Percentiles rank a stretch among this genome's conserved stretches.
Conservation (phyloP, 2,113 vertebrate species). For the Phylloscopus whistleri region DNA sequence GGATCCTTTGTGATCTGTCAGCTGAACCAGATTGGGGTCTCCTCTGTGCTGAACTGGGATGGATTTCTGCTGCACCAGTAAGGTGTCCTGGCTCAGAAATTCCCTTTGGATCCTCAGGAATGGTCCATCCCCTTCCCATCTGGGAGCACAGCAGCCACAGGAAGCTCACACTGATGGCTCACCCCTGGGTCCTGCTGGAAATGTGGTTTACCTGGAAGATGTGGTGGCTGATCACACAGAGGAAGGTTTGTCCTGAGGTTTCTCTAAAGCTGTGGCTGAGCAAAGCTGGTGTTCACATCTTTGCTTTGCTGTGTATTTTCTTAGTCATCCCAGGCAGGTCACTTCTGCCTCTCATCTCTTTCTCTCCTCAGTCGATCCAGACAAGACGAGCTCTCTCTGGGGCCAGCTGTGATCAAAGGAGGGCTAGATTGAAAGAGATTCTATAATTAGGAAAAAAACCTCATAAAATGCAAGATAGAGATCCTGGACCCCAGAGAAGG, state of each 20-base stretch:
- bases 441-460: conserved; percentile 47
- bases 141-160: background rate
- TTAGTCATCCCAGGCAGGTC: background rate
- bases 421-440: conserved; percentile 59
- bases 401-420: conserved; percentile 53
- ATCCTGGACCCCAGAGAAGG: conserved; percentile 49
- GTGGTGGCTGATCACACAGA: background rate
- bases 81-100: background rate
- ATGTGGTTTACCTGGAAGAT: background rate
- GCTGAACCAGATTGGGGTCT: background rate
- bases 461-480: conserved; percentile 51
- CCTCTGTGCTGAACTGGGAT: background rate
- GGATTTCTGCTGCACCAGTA: background rate
- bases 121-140: rapidly evolving
- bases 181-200: background rate
- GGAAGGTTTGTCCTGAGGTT: background rate
- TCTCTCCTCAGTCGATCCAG: conserved; percentile 18
- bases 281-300: background rate
- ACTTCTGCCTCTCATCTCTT: conserved; percentile 33
- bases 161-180: background rate
- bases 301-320: background rate
- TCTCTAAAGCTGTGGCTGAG: background rate
- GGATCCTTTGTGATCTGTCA: background rate
- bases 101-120: background rate
- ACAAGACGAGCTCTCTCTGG: conserved; percentile 32